These are phyloP conservation scores for Pterostichus niger DNA, from an alignment of 2,888 invertebrate species.

Conservation along the genomic window DNA sequence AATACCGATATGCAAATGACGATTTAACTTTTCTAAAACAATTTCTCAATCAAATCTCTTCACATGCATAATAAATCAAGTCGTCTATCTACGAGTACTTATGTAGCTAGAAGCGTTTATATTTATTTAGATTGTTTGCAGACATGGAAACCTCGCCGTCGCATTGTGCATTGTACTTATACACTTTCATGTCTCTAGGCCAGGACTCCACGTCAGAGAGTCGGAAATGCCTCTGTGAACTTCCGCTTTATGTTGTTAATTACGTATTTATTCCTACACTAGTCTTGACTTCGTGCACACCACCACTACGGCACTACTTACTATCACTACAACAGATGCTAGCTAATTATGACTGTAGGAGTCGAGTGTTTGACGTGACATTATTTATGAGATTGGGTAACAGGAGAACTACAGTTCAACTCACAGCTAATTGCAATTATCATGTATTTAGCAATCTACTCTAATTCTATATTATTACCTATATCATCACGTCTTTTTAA, in stretches of 20 bases:
- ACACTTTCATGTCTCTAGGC: neutral
- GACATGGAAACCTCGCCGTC: neutral
- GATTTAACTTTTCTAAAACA: too few relatives aligned
- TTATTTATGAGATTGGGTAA: slow-evolving; percentile 13
- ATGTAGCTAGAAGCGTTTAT: neutral
- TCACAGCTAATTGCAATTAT: neutral
- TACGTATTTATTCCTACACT: slow-evolving; percentile 47
- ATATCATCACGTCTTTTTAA: too few relatives aligned
- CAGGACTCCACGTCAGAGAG: neutral
- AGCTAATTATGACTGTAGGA: slow-evolving; percentile 28
- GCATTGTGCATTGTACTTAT: slow-evolving; percentile 31
- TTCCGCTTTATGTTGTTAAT: slow-evolving; percentile 47
- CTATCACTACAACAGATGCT: slow-evolving; percentile 2
- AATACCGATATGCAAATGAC: too few relatives aligned
- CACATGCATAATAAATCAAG: neutral
- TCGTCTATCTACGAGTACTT: too few relatives aligned
- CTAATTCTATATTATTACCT: too few relatives aligned
- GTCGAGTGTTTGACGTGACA: slow-evolving; percentile 29
- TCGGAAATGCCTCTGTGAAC: slow-evolving; percentile 29
- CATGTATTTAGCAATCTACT: neutral
- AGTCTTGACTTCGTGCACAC: slow-evolving; percentile 21
- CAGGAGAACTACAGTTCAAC: neutral
- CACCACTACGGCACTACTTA: neutral
- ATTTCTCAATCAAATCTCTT: neutral
- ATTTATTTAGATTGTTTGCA: slow-evolving; percentile 35